phyloP scores from a whole-genome alignment of 2,888 invertebrate species.

The Epirrhoe tristata region DNA sequence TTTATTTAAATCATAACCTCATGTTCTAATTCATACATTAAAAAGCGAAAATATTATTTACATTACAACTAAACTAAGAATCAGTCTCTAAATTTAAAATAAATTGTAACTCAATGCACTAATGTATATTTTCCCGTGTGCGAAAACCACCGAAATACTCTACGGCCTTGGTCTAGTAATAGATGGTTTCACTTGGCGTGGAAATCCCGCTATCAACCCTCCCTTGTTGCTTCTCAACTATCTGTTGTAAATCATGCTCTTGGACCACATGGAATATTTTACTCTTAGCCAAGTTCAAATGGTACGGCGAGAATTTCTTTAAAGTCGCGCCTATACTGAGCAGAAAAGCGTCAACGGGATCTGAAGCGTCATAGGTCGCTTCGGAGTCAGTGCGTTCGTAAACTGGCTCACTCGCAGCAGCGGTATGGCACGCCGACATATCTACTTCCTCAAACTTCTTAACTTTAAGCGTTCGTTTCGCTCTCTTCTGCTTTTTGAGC shows the following conservation, averaged over 20 bases:
- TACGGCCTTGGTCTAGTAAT: slow-evolving; percentile 35
- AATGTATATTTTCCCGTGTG: neutral
- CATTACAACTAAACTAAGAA: neutral
- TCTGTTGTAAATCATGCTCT: slow-evolving; percentile 78
- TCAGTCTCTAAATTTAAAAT: neutral
- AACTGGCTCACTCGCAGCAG: slow-evolving; percentile 50
- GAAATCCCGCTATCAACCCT: slow-evolving; percentile 57
- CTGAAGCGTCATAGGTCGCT: slow-evolving; percentile 57
- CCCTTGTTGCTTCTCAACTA: slow-evolving; percentile 63
- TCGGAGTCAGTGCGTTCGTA: slow-evolving; percentile 45
- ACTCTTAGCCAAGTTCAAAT: slow-evolving; percentile 76
- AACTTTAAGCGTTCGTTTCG: slow-evolving; percentile 50
- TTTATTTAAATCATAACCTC: neutral
- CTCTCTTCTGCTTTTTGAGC: slow-evolving; percentile 39
- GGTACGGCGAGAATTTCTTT: slow-evolving; percentile 75
- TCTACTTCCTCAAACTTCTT: slow-evolving; percentile 45
- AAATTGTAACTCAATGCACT: neutral
- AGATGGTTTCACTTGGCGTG: slow-evolving; percentile 46
- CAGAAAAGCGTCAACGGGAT: slow-evolving; percentile 76
- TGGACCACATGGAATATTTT: slow-evolving; percentile 79
- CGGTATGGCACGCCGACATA: slow-evolving; percentile 37
- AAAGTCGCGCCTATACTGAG: slow-evolving; percentile 74
- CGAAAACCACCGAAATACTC: neutral
- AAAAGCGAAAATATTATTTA: neutral
- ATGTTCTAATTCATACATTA: neutral